A percentile compares a stretch with the other conserved stretches of the same genome.
These are phyloP conservation scores for Drosophila trichaetosa DNA, from an alignment of 2,888 invertebrate genomes.

Conservation along the genomic window DNA sequence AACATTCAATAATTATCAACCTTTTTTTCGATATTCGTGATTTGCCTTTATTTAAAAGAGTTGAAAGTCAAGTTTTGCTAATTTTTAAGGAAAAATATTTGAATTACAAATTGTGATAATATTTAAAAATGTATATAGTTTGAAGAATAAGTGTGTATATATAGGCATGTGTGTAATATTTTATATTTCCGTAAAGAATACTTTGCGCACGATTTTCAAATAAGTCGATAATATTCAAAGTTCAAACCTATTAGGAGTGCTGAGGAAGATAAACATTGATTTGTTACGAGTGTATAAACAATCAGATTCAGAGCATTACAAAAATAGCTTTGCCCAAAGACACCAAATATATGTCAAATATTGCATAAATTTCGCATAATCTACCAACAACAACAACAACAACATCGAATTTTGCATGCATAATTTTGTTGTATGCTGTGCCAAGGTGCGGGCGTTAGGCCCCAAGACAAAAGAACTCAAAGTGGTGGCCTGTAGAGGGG, in stretches of 20 bases:
- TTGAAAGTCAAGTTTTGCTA: not conserved
- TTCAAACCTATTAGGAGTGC: not conserved
- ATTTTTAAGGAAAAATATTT: not conserved
- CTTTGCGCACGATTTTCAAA: not conserved
- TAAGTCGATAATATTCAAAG: not conserved
- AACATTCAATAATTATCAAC: not conserved
- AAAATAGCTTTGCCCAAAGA: conserved; percentile 40
- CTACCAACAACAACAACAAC: conserved; percentile 27
- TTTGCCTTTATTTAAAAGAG: not conserved
- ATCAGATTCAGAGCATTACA: conserved; percentile 51
- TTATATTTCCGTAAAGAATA: not conserved
- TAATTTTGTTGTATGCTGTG: conserved; percentile 57
- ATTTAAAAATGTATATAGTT: not conserved
- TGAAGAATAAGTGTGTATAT: not conserved
- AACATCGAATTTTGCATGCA: conserved; percentile 64
- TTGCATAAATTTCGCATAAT: conserved; percentile 77
- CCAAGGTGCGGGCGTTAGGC: conserved; percentile 67
- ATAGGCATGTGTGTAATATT: not conserved
- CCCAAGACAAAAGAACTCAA: conserved; percentile 28
- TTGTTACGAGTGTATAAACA: conserved; percentile 27
- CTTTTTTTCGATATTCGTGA: not conserved
- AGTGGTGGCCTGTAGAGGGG: conserved; percentile 6
- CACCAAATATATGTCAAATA: conserved; percentile 71
- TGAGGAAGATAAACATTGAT: conserved; percentile 12
- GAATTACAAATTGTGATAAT: not conserved